phyloP scores from a whole-genome alignment of 2,113 vertebrate species.

The Centrocercus urophasianus region DNA sequence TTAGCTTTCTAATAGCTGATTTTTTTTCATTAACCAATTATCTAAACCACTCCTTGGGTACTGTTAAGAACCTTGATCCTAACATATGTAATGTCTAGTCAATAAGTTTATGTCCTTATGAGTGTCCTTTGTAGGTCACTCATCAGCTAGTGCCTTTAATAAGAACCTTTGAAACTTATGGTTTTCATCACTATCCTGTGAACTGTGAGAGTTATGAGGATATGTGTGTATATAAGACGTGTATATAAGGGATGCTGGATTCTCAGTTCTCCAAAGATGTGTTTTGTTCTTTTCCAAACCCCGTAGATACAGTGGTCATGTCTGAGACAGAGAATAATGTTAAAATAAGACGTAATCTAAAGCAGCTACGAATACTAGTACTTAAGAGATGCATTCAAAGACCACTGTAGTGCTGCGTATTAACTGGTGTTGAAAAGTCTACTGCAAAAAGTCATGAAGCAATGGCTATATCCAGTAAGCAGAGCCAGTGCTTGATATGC shows the following conservation, averaged over 20 bases:
- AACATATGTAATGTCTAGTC: neutral
- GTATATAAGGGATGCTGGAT: rapidly evolving
- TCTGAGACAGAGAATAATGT: neutral
- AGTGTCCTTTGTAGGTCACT: neutral
- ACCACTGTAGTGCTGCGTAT: neutral
- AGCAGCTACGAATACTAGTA: neutral
- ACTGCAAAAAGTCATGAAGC: neutral
- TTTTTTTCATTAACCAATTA: neutral
- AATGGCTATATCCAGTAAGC: neutral
- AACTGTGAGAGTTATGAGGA: neutral
- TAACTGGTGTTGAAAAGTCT: neutral
- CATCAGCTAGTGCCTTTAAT: neutral
- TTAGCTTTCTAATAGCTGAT: neutral
- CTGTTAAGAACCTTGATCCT: neutral
- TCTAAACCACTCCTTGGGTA: neutral
- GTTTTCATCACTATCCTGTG: neutral
- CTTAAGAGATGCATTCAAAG: neutral
- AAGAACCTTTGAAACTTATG: neutral
- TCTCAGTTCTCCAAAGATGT: neutral
- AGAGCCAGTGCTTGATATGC: neutral
- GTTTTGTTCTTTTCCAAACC: neutral
- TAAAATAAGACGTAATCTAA: neutral
- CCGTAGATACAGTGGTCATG: neutral
- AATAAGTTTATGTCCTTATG: neutral
- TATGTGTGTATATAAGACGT: neutral